Evolutionary conservation across 2,797 vertebrate genomes (phyloP), one percentile per base, ranked within the genome.

Genomic region (Sylvia borin): DNA sequence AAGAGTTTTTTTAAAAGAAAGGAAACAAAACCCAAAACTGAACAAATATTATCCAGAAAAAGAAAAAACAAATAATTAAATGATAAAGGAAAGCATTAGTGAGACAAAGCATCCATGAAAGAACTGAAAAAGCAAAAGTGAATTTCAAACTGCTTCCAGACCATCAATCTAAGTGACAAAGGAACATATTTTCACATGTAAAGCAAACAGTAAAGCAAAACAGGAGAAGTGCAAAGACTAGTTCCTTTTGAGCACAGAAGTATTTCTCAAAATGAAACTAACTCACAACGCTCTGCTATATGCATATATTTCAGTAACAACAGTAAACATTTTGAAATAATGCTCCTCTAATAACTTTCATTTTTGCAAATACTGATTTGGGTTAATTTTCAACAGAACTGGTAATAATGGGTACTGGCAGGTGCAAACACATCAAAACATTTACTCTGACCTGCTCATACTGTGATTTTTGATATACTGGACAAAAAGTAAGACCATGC

Each of bases 141-240:
- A 88, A 61, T 66, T 65, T 89, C 71, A 88, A 80, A 90, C 50
- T 65, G 58, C 29, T 91, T 83, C 75, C 72, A 77, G 77, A 85
- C 17, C 40, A 66, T 58, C 67, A 93, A 91, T 74, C 65, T 45
- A 26, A 1, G 2, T 18, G 34, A 85, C 68, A 85, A 68, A 85
- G 34, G 34, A 82, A 85, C 50, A 36, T 13, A 70, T 51, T 92
- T 88, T 51, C 31, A 60, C 25, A 66, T 11, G 31, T 27, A 86
- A 36, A 36, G 36, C 36, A 36, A 36, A 72, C 24, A 79, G n/a
- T 13, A 73, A 85, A 87, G 64, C 27, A 55, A 42, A 93, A 79
- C 75, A 76, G 68, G 36, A 92, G 65, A 74, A 72, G 47, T 2
- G 1, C 32, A 47, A 50, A 90, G 61, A 88, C 72, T 74, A 54